phyloP scores from a whole-genome alignment of 1,140 invertebrate species.

The Nebria ingens region DNA sequence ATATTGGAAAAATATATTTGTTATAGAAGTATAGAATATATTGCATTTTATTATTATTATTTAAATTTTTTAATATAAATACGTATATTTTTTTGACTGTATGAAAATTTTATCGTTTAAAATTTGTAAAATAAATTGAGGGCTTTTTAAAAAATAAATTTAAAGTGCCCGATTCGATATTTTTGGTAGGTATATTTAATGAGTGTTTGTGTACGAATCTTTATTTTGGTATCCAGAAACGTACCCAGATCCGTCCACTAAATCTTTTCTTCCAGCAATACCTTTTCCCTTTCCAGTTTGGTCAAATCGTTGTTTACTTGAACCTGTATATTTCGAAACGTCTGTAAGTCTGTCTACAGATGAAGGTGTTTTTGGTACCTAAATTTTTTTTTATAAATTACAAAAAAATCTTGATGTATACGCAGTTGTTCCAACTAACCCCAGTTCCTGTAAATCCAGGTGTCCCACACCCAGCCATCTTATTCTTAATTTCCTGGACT shows the following conservation, averaged over 20 bases:
- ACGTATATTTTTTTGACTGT: no score
- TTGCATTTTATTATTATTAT: no score
- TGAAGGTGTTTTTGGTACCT: slow-evolving; percentile 11
- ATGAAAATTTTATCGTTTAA: no score
- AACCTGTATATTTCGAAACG: slow-evolving; percentile 81
- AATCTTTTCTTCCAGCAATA: slow-evolving; percentile 72
- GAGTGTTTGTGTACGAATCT: slow-evolving; percentile 61
- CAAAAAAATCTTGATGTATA: neutral
- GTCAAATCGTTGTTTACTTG: slow-evolving; percentile 82
- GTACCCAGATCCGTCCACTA: slow-evolving; percentile 70
- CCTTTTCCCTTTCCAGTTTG: slow-evolving; percentile 80
- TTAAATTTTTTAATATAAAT: no score
- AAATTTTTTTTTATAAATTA: neutral
- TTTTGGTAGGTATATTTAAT: no score
- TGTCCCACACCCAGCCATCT: slow-evolving; percentile 41
- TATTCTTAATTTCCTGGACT: slow-evolving; percentile 42
- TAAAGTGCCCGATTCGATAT: no score
- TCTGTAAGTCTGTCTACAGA: slow-evolving; percentile 81
- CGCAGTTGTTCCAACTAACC: slow-evolving; percentile 24
- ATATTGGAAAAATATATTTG: no score
- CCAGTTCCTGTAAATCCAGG: slow-evolving; percentile 36
- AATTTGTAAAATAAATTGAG: no score
- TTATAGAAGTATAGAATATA: no score
- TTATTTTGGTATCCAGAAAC: slow-evolving; percentile 84
- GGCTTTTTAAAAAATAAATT: no score